Conservation (phyloP, 2,797 vertebrate species). For the Rhadinocentrus ornatus region DNA sequence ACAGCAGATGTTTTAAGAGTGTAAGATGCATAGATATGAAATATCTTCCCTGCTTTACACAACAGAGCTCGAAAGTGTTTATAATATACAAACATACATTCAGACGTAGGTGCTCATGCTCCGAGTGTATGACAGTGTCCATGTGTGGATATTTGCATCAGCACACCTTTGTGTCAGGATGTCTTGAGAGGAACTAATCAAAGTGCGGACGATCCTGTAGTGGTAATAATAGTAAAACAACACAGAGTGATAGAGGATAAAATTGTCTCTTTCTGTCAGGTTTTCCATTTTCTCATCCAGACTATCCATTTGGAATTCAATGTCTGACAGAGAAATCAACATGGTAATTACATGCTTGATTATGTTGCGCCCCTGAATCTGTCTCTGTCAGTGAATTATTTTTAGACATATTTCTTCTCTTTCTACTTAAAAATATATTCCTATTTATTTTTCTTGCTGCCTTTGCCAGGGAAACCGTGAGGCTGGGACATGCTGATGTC, state of each 20-base stretch:
- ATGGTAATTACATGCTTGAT: conserved; percentile 39
- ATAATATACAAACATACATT: no score
- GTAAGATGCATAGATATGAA: no score
- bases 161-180: no score
- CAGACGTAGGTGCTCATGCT: background rate
- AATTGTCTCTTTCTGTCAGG: conserved; percentile 22
- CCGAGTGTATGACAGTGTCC: no score
- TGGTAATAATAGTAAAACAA: conserved; percentile 33
- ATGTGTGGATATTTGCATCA: no score
- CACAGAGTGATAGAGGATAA: conserved; percentile 3
- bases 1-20: no score
- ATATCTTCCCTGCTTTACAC: no score
- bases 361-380: conserved; percentile 26
- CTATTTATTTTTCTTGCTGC: background rate
- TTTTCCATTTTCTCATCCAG: conserved; percentile 6
- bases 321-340: conserved; percentile 42
- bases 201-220: conserved; percentile 31
- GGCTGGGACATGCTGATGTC: no score
- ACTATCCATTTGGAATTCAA: conserved; percentile 43
- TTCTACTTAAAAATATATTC: conserved; percentile 2
- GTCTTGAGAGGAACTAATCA: conserved; percentile 33
- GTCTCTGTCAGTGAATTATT: conserved; percentile 25
- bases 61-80: no score
- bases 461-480: background rate
- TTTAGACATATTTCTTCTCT: conserved; percentile 2